These are phyloP conservation scores for Trinorchestia longiramus DNA, from an alignment of 1,140 invertebrate species.

Conservation along the genomic window DNA sequence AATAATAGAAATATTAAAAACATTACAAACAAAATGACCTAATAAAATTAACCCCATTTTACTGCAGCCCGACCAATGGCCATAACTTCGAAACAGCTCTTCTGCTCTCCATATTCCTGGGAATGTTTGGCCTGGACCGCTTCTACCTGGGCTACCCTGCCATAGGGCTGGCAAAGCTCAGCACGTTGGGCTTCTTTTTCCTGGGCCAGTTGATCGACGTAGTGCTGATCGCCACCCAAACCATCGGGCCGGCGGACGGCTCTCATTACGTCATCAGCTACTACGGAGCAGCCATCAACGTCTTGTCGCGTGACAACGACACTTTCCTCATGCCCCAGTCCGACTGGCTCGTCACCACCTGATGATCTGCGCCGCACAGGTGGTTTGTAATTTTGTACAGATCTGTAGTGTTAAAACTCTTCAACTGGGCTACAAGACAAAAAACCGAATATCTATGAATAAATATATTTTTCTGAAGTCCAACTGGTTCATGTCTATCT, in stretches of 20 bases:
- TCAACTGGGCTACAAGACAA: not conserved
- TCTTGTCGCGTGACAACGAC: conserved; percentile 86
- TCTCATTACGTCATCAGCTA: conserved; percentile 96
- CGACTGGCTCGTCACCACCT: conserved; percentile 76
- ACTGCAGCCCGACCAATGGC: conserved; percentile 81
- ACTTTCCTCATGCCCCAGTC: conserved; percentile 86
- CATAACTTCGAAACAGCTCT: conserved; percentile 93
- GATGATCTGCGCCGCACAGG: not conserved
- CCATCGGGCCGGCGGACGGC: conserved; percentile 93
- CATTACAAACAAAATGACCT: no score
- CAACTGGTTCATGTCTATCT: not conserved
- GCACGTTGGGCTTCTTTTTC: conserved; percentile 96
- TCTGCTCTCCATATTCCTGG: conserved; percentile 89
- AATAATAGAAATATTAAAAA: no score
- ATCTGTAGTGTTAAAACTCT: not conserved
- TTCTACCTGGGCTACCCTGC: conserved; percentile 98
- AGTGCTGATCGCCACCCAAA: conserved; percentile 93
- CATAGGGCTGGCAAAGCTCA: conserved; percentile 92
- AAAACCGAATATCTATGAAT: not conserved
- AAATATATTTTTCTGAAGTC: not conserved
- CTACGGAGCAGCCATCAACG: conserved; percentile 87
- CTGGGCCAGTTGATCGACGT: conserved; percentile 95
- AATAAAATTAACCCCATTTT: no score
- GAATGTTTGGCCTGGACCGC: conserved; percentile 95
- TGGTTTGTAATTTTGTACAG: not conserved